A percentile compares a stretch with the other conserved stretches of the same genome.
phyloP scores from a whole-genome alignment of 2,797 vertebrate species.

The Diplodus sargus region DNA sequence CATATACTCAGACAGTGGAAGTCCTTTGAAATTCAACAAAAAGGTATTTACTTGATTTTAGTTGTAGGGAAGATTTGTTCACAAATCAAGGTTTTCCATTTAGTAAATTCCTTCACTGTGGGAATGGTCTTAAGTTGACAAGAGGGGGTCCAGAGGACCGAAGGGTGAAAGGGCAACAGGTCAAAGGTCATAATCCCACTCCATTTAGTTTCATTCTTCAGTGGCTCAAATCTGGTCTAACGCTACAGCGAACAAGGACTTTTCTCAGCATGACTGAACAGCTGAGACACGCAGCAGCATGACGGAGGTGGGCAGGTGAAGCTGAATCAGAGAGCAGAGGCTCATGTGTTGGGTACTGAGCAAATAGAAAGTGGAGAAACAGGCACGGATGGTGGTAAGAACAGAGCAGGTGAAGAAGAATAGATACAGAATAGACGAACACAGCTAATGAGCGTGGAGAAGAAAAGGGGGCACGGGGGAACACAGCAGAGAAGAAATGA shows the following conservation, averaged over 20 bases:
- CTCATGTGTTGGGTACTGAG: neutral
- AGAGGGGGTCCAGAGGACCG: neutral
- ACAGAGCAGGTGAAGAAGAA: conserved; percentile 1
- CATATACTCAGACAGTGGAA: neutral
- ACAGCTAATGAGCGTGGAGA: neutral
- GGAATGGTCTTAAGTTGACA: conserved; percentile 46
- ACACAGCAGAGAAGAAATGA: conserved; percentile 5
- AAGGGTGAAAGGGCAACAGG: conserved; percentile 45
- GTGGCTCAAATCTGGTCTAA: conserved; percentile 40
- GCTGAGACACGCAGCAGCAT: conserved; percentile 27
- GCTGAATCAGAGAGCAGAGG: neutral
- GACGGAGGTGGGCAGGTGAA: conserved; percentile 24
- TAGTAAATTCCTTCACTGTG: conserved; percentile 60
- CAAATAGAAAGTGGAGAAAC: neutral
- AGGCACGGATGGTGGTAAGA: neutral
- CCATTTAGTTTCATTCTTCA: conserved; percentile 30
- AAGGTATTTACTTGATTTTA: neutral
- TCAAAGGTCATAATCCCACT: conserved; percentile 54
- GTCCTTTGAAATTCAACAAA: neutral
- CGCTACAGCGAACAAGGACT: conserved; percentile 55
- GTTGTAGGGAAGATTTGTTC: neutral
- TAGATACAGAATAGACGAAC: conserved; percentile 5
- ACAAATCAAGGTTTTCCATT: conserved; percentile 17
- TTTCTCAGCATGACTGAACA: conserved; percentile 58
- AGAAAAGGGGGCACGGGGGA: conserved; percentile 3